These are phyloP conservation scores for Leucoraja erinaceus DNA, from an alignment of 2,113 vertebrate genomes.

Conservation along the genomic window DNA sequence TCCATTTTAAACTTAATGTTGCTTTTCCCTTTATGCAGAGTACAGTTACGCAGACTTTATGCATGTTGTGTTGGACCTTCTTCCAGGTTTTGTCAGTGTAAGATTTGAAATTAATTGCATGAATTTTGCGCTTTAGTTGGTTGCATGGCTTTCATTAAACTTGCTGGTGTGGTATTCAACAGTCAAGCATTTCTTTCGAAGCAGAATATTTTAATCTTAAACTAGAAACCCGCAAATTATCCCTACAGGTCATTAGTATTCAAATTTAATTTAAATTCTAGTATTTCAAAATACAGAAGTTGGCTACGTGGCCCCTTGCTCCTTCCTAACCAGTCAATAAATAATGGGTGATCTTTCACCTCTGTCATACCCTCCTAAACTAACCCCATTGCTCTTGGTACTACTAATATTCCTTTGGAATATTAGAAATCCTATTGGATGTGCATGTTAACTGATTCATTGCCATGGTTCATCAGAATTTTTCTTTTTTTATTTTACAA, in stretches of 20 bases:
- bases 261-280: not conserved
- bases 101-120: slow-evolving; percentile 25
- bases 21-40: slow-evolving; percentile 14
- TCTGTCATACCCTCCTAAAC: no score
- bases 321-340: no score
- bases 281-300: no score
- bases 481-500: no score
- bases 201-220: not conserved
- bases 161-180: not conserved
- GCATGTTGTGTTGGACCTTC: slow-evolving; percentile 19
- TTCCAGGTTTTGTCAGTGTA: not conserved
- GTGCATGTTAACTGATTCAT: no score
- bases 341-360: no score
- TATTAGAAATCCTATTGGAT: no score
- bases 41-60: no score
- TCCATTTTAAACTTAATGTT: not conserved
- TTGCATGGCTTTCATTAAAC: slow-evolving; percentile 24
- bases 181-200: not conserved
- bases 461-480: no score
- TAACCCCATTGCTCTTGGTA: no score
- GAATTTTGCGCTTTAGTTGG: not conserved
- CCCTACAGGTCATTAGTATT: not conserved
- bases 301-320: no score
- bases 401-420: no score
- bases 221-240: not conserved